Conservation (phyloP, 1,140 invertebrate genomes). For the Zaprionus africanus region DNA sequence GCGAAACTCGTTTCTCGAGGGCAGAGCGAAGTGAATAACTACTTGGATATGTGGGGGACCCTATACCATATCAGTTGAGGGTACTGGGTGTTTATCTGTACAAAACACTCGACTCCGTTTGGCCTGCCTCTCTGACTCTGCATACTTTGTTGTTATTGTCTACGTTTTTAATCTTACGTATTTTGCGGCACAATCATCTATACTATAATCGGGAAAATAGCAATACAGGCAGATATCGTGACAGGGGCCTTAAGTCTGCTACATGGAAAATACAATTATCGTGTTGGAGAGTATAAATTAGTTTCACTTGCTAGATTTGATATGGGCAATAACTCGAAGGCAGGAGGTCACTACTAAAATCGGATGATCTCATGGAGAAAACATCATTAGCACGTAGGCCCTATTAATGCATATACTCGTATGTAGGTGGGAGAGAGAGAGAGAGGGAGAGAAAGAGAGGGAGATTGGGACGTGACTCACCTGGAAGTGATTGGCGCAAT, state of each 20-base stretch:
- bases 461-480: conserved; percentile 84
- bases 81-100: neutral
- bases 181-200: neutral
- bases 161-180: conserved; percentile 1
- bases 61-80: neutral
- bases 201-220: neutral
- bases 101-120: neutral
- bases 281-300: neutral
- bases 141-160: neutral
- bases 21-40: neutral
- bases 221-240: neutral
- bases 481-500: conserved; percentile 95
- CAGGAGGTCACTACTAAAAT: neutral
- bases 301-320: neutral
- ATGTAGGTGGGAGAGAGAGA: neutral
- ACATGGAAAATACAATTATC: neutral
- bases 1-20: neutral
- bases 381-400: conserved; percentile 33
- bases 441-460: neutral
- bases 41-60: neutral
- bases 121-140: neutral
- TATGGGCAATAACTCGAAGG: neutral
- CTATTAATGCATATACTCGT: neutral
- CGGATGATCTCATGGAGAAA: conserved; percentile 42
- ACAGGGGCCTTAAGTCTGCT: neutral